Conservation (phyloP, 2,797 vertebrate species). For the Sylvia borin region DNA sequence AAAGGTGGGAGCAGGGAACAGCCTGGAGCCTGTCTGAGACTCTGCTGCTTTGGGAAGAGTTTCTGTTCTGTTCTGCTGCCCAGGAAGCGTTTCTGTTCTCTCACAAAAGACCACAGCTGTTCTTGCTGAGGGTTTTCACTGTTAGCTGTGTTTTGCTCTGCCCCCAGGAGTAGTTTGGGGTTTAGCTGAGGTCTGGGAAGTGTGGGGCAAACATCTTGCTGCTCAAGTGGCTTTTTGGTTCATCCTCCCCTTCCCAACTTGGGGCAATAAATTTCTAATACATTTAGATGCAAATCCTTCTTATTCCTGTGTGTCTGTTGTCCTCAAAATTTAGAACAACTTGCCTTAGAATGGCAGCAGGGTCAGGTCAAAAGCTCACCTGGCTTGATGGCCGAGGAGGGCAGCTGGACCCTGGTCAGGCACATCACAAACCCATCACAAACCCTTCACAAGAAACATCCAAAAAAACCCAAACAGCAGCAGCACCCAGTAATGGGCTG, state of each 20-base stretch:
- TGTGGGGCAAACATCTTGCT: fast-evolving
- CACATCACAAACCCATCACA: background rate
- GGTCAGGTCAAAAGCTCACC: background rate
- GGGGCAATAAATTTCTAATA: background rate
- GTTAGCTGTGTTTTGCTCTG: background rate
- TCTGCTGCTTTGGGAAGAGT: background rate
- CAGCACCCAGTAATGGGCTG: background rate
- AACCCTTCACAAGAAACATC: background rate
- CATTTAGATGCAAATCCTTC: background rate
- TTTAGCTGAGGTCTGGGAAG: background rate
- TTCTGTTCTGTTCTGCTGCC: background rate
- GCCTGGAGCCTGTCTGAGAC: background rate
- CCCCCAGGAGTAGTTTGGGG: fast-evolving
- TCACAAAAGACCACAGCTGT: background rate
- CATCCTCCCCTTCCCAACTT: background rate
- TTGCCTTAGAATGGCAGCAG: background rate
- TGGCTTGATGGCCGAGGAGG: background rate
- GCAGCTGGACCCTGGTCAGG: background rate
- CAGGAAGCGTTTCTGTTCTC: background rate
- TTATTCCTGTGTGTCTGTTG: fast-evolving
- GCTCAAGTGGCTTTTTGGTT: background rate
- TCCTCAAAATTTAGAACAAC: background rate
- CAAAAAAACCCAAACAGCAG: background rate
- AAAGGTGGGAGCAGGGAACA: constrained; percentile 81
- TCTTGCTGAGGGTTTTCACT: background rate